Conservation (phyloP, 2,888 invertebrate genomes). For the Nephrotoma guestfalica region DNA sequence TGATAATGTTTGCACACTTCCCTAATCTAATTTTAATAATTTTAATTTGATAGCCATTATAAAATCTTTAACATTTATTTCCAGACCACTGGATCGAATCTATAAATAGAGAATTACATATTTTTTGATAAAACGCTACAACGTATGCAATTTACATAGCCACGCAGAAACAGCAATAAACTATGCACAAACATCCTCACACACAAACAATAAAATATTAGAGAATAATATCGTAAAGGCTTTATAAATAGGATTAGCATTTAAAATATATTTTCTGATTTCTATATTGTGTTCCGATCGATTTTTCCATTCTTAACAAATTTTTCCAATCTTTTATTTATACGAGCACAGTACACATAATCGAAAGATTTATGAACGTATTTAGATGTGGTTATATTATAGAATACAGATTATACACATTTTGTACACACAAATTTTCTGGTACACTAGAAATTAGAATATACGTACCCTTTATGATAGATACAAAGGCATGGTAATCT, state of each 20-base stretch:
- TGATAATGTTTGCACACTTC: too few species aligned
- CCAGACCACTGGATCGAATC: neutral
- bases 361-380: neutral
- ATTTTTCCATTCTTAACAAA: neutral
- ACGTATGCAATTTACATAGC: neutral
- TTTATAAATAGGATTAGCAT: neutral
- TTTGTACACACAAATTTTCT: neutral
- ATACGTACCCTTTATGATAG: slow-evolving; percentile 86
- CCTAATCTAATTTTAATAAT: neutral
- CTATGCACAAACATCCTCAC: neutral
- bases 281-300: neutral
- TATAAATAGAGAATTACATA: neutral
- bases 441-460: neutral
- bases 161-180: neutral
- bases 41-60: neutral
- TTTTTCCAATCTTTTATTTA: neutral
- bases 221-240: neutral
- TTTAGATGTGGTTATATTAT: slow-evolving; percentile 13
- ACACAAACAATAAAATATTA: neutral
- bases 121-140: neutral
- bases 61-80: neutral
- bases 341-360: neutral
- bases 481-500: slow-evolving; percentile 98
- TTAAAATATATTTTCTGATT: neutral
- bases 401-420: neutral